Conservation (phyloP, 2,888 invertebrate species). For the Venusia cambrica region DNA sequence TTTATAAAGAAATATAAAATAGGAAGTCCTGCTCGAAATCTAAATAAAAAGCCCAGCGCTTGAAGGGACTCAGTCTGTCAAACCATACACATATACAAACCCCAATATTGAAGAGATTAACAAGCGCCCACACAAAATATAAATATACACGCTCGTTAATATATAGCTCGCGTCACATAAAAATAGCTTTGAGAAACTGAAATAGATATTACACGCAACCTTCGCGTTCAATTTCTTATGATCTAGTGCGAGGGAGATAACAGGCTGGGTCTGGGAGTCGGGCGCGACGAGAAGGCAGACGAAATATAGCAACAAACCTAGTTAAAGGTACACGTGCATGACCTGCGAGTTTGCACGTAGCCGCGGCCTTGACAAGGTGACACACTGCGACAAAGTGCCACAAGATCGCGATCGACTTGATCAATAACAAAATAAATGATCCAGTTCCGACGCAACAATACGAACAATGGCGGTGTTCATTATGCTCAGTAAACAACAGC, state of each 20-base stretch:
- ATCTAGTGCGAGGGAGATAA: constrained; percentile 18
- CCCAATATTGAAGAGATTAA: constrained; percentile 7
- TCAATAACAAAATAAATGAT: constrained; percentile 22
- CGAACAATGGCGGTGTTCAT: constrained; percentile 20
- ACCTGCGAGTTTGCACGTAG: constrained; percentile 31
- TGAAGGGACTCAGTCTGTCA: too few species aligned
- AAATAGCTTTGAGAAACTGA: constrained; percentile 27
- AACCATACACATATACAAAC: constrained; percentile 6
- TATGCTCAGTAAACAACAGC: constrained; percentile 17
- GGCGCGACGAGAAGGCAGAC: constrained; percentile 8
- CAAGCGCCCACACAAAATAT: constrained; percentile 22
- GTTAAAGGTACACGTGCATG: constrained; percentile 23
- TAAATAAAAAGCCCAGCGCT: too few species aligned
- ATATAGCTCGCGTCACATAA: constrained; percentile 23
- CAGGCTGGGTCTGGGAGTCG: constrained; percentile 5
- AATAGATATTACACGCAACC: constrained; percentile 28
- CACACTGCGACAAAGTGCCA: constrained; percentile 29
- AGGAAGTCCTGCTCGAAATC: too few species aligned
- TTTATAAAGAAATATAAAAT: too few species aligned
- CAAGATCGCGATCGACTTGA: constrained; percentile 20
- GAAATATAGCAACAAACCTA: constrained; percentile 16
- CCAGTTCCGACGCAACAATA: constrained; percentile 14
- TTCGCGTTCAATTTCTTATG: constrained; percentile 18
- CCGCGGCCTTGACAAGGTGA: constrained; percentile 43
- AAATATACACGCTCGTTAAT: constrained; percentile 20